Evolutionary conservation across 2,888 invertebrate genomes (phyloP), one percentile per base, ranked within the genome.

Genomic region (Drosophila pseudotalamancana): DNA sequence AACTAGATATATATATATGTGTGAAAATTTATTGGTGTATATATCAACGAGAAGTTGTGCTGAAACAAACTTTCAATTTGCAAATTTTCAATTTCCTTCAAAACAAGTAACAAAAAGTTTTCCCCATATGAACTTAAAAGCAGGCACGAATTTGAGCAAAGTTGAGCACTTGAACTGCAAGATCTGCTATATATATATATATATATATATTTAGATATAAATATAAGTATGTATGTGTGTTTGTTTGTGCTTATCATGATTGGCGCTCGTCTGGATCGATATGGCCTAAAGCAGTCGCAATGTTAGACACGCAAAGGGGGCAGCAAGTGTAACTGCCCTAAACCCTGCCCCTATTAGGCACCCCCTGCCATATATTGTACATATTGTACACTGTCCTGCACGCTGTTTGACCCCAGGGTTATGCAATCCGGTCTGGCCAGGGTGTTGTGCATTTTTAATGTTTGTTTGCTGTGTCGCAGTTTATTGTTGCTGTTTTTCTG

Each of bases 391-490:
- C 29, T 57, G 60, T 31, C 69, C 45, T 23, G 37, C 37, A 31
- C 59, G 18, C 11, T 35, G 12, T 46, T 34, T 51, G 73, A 56
- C 55, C 70, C 34, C 49, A 42, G 55, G 55, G 61, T 32, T 43
- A 46, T 40, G 42, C 69, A 54, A 68, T 68, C 50, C 54, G 29
- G 39, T 49, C 64, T 46, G 55, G 49, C 32, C 56, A 39, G 76
- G 60, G 75, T 65, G 78, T 69, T 61, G 74, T 68, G 75, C 56
- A 70, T 72, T 79, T 77, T 79, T 68, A 72, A 74, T 81, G 75
- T 68, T 83, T 79, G 64, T 86, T 86, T 86, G 77, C 77, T 69
- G 68, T 83, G 87, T 83, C 80, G 59, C 73, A 71, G 76, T 66
- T 69, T 69, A 73, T 77, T 77, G 56, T 67, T 62, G 57, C 66